Base-by-base conservation (phyloP, 2,888 invertebrate genomes). In the Lasius fuliginosus region DNA sequence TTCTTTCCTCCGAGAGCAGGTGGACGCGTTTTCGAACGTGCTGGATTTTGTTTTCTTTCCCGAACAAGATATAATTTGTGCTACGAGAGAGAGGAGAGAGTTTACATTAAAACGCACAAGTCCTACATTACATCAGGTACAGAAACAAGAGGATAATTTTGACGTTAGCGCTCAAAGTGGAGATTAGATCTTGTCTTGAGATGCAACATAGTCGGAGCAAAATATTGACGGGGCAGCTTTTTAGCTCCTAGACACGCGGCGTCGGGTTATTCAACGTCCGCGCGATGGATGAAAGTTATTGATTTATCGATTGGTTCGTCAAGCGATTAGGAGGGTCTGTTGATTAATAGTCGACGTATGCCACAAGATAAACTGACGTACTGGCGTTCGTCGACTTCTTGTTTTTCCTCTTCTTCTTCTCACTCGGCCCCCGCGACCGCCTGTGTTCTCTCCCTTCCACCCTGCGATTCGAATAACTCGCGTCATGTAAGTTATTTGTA, bases 341-440 rank as follows among this genome's bases (percentile, higher is more conserved):
- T 93, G 93, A 93, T 93, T 93, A 93, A 93, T 93, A 91, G 92
- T 89, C 90, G 88, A 90, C 91, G 90, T 90, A 92, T 90, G 90
- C 89, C 88, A 83, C 82, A 75, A 89, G 91, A 90, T 89, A 89
- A 87, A 88, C 92, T 84, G 90, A 91, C 90, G 90, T 85, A 86
- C 79, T 86, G 49, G 79, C 88, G 86, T 85, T 90, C 89, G 84
- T 89, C 90, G 90, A 83, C 88, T 88, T 88, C 88, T 88, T 87
- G 87, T 90, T 88, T 87, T 88, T 88, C 85, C 85, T 85, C 71
- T 79, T 67, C 82, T 87, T 87, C 85, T 85, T 74, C 89, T 83
- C 84, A 60, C 68, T 53, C 85, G 33, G 82, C 36, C 30, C 69
- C 60, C 60, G 49, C 60, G 85, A 60, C 71, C 73, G 83, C 71